Conservation (phyloP, 2,113 vertebrate genomes). For the Heterochromis multidens region DNA sequence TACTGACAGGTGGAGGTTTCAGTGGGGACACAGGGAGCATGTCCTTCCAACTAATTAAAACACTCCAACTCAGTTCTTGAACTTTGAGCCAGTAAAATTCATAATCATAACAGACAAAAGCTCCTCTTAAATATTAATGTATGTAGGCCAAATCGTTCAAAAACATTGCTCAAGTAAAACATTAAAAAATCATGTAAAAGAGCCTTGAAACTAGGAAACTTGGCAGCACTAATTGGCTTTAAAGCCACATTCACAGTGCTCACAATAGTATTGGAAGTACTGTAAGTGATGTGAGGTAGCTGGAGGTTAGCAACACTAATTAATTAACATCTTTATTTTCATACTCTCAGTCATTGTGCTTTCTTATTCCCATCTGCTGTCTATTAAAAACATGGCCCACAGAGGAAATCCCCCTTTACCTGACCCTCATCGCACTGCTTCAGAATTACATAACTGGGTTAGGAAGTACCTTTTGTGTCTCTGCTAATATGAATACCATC, state of each 20-base stretch:
- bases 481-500: neutral
- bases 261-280: neutral
- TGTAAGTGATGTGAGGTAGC: neutral
- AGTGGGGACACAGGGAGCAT: neutral
- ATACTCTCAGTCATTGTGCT: neutral
- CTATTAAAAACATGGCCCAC: conserved; percentile 17
- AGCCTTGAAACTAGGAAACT: neutral
- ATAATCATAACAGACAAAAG: neutral
- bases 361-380: conserved; percentile 35
- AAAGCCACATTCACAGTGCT: neutral
- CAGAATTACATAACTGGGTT: conserved; percentile 20
- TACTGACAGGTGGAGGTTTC: neutral
- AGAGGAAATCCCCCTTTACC: conserved; percentile 45
- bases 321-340: conserved; percentile 51
- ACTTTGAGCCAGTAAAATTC: neutral
- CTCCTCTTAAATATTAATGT: neutral
- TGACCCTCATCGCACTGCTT: conserved; percentile 1
- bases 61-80: neutral
- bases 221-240: conserved; percentile 18
- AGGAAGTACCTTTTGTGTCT: conserved; percentile 16
- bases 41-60: neutral
- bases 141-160: neutral
- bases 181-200: neutral
- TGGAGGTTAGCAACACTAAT: conserved; percentile 25
- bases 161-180: neutral